Base-by-base conservation (phyloP, 2,113 vertebrate genomes). In the Carettochelys insculpta region DNA sequence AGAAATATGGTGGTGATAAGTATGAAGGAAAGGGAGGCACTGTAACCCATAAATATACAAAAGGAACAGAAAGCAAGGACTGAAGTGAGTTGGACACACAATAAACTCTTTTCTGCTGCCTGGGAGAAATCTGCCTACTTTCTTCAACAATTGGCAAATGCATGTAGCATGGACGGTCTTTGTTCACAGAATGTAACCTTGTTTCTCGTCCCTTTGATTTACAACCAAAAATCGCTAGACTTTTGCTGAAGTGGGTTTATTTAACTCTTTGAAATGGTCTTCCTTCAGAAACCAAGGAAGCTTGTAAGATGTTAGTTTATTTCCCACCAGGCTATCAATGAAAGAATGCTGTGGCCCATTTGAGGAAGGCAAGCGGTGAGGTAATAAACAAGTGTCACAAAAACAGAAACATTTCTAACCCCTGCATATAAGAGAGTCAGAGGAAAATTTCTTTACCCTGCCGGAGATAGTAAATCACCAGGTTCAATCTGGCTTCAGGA, bases 391-490 rank as follows among this genome's bases (percentile, higher is more conserved):
- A 86, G 68, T 79, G n/a, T 56, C 34, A 92, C 29, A 58, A 38
- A 38, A 91, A 31, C 38, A 52, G 17, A 80, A 58, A 5, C 24
- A 16, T 43, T 56, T 48, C 19, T 48, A 68, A 56, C 41, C 38
- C 71, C 50, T 73, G 79, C 77, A 92, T 73, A 20, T 54, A 80
- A 31, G 24, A 51, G 73, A 92, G 20, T 16, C 73, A 82, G 82
- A 94, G 47, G 61, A 58, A 47, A 25, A 80, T 90, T 38, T 87
- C 43, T 95, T 94, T 94, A 99, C 99, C 99, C 98, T 99, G 99
- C 86, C 98, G 98, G 80, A 99, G 98, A 94, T 99, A 99, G 96
- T 99, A 99, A 97, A 99, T 99, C 94, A 99, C 99, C 92, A 99
- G 97, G 96, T 99, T 99, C 88, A 99, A 98, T 94, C 99, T 98